These are phyloP conservation scores for Seriola rivoliana DNA, from an alignment of 2,113 vertebrate genomes.

Conservation along the genomic window DNA sequence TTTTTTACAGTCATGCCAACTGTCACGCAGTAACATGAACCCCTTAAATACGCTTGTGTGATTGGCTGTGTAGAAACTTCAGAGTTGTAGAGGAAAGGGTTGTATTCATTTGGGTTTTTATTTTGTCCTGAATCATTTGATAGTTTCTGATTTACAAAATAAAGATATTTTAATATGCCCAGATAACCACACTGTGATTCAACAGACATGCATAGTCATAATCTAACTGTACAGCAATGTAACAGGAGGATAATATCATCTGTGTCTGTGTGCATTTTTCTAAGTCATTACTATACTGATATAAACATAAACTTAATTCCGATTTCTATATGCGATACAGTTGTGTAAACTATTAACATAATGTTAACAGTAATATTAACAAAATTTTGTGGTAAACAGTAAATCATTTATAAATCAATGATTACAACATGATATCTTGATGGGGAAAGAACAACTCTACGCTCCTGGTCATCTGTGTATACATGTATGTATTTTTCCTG, in stretches of 20 bases:
- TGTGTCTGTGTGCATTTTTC: neutral
- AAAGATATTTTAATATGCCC: slow-evolving; percentile 7
- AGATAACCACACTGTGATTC: slow-evolving; percentile 1
- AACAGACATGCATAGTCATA: neutral
- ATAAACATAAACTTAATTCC: neutral
- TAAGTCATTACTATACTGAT: neutral
- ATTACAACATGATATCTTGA: slow-evolving; percentile 7
- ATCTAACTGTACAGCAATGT: neutral
- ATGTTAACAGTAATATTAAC: slow-evolving; percentile 1
- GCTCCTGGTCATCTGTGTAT: neutral
- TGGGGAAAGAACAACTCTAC: neutral
- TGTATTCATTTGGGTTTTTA: slow-evolving; percentile 35
- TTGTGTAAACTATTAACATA: neutral
- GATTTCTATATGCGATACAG: neutral
- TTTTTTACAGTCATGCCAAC: slow-evolving; percentile 80
- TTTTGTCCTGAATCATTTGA: slow-evolving; percentile 31
- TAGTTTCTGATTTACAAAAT: slow-evolving; percentile 25
- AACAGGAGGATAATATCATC: neutral
- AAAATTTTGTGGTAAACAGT: neutral
- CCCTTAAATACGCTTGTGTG: slow-evolving; percentile 67
- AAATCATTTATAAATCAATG: neutral
- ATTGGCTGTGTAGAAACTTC: slow-evolving; percentile 61
- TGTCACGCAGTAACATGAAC: slow-evolving; percentile 78
- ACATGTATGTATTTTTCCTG: slow-evolving; percentile 16
- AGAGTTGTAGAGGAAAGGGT: slow-evolving; percentile 40